These are phyloP conservation scores for Platygyra sinensis DNA, from an alignment of 64 coral and sea anemone genomes.

Conservation along the genomic window DNA sequence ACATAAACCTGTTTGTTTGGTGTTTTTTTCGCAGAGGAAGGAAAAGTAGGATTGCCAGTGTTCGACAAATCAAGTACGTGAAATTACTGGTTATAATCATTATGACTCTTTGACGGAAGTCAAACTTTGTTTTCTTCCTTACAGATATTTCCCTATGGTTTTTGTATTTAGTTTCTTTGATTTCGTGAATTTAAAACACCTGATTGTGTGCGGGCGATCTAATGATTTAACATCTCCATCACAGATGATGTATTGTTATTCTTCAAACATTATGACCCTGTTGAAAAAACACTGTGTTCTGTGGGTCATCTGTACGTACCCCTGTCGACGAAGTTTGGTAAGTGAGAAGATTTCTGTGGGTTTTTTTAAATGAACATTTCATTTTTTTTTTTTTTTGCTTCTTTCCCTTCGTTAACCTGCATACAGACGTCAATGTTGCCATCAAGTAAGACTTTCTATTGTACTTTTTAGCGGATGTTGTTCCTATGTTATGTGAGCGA, in stretches of 20 bases:
- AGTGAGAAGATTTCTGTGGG: not conserved
- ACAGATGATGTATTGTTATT: conserved; percentile 92
- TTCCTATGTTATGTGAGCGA: conserved; percentile 81
- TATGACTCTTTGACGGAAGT: not conserved
- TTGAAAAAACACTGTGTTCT: conserved; percentile 67
- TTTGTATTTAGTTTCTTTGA: too few species aligned
- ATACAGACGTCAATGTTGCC: too few species aligned
- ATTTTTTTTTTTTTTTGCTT: not conserved
- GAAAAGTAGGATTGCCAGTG: conserved; percentile 58
- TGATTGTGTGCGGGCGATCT: too few species aligned
- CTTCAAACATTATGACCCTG: conserved; percentile 98
- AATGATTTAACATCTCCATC: not conserved
- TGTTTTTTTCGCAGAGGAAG: conserved; percentile 35
- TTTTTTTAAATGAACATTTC: too few species aligned
- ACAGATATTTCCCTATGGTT: too few species aligned
- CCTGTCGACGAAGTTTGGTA: conserved; percentile 79
- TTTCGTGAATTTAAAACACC: too few species aligned
- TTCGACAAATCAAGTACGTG: conserved; percentile 74
- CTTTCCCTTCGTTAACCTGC: too few species aligned
- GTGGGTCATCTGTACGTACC: conserved; percentile 84
- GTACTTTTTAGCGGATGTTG: conserved; percentile 51
- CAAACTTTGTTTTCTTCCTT: not conserved
- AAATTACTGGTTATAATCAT: too few species aligned
- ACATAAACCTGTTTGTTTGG: not conserved
- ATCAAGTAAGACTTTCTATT: not conserved